Percentiles rank a stretch among this genome's conserved stretches.
Conservation (phyloP, 2,797 vertebrate genomes). For the Pangasius sanitwongsei region DNA sequence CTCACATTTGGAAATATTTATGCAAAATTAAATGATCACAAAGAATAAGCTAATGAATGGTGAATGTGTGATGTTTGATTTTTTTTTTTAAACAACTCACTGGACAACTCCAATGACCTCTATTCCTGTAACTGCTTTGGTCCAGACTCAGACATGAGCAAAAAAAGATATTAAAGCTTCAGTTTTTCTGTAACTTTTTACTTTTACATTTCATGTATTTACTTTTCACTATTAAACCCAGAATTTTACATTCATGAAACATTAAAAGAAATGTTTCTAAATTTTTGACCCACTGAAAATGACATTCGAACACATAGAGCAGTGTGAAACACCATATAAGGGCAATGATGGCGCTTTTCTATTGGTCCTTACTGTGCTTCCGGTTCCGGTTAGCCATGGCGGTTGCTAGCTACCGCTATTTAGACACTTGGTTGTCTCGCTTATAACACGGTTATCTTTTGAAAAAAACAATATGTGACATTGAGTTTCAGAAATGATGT, state of each 20-base stretch:
- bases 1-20: background rate
- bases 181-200: background rate
- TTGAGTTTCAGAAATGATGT: conserved; percentile 15
- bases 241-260: background rate
- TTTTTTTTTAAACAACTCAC: background rate
- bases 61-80: background rate
- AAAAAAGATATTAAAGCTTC: background rate
- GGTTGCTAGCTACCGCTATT: conserved; percentile 46
- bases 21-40: background rate
- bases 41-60: background rate
- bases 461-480: background rate
- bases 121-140: background rate
- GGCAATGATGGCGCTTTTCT: background rate
- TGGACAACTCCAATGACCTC: background rate
- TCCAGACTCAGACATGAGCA: background rate
- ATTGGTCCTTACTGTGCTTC: conserved; percentile 46
- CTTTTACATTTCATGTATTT: background rate
- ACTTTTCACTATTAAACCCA: background rate
- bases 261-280: background rate
- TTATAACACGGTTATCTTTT: conserved; percentile 21
- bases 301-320: background rate
- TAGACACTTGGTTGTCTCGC: conserved; percentile 21
- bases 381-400: conserved; percentile 61
- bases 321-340: background rate
- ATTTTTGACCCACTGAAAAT: background rate